Evolutionary conservation across 2,797 vertebrate species (phyloP).

Genomic region (Cirrhinus molitorella): DNA sequence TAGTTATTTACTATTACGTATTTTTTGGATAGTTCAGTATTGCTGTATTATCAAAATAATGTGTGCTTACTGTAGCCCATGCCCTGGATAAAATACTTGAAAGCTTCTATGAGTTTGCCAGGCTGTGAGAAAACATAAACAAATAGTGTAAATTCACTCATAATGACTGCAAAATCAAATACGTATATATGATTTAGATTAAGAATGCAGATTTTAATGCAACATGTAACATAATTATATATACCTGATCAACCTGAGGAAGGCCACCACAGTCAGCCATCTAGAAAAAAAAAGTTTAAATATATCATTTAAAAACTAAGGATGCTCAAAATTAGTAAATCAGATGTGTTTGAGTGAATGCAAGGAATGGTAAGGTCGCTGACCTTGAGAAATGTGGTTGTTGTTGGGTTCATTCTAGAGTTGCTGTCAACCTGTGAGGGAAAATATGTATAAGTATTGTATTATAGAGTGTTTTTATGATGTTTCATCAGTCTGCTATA

Average conservation of each 20-base stretch:
- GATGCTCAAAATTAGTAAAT: background rate
- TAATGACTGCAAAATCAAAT: background rate
- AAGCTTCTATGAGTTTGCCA: conserved; percentile 91
- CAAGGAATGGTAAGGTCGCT: background rate
- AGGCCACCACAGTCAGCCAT: conserved; percentile 97
- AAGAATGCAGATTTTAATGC: background rate
- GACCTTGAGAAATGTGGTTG: conserved; percentile 94
- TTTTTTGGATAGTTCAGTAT: background rate
- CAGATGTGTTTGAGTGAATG: background rate
- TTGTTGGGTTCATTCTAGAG: conserved; percentile 92
- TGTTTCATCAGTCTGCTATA: no score
- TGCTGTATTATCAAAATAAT: background rate
- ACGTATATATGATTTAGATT: background rate
- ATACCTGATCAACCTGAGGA: conserved; percentile 94
- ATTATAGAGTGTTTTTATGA: background rate
- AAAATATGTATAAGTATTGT: background rate
- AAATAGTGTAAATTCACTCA: background rate
- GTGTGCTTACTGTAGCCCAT: conserved; percentile 94
- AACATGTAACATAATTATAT: conserved; percentile 37
- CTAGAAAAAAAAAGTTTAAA: conserved; percentile 71
- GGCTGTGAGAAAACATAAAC: conserved; percentile 77
- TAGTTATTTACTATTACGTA: background rate
- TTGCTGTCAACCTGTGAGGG: conserved; percentile 88
- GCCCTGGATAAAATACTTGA: conserved; percentile 97
- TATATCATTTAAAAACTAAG: background rate